Conservation (phyloP, 2,888 invertebrate genomes). For the Coelopa pilipes region DNA sequence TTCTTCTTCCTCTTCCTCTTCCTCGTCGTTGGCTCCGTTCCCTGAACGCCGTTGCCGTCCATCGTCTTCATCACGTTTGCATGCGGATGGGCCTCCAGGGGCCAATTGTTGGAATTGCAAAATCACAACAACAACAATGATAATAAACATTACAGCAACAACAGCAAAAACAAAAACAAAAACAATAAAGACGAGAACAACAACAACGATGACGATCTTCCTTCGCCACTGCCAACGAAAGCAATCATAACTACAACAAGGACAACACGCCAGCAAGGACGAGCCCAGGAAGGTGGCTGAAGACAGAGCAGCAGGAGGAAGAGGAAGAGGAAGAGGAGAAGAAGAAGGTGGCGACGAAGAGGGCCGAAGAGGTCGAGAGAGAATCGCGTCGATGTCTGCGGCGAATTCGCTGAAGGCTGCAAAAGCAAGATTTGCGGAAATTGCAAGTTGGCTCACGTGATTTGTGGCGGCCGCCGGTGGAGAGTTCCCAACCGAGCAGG, state of each 20-base stretch:
- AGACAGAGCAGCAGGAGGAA: neutral
- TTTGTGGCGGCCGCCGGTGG: too few relatives aligned
- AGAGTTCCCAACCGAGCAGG: too few relatives aligned
- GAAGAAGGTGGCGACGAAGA: neutral
- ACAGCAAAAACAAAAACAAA: conserved; percentile 3
- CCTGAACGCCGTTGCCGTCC: neutral
- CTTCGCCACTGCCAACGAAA: neutral
- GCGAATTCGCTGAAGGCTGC: neutral
- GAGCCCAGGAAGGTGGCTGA: neutral
- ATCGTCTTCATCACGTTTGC: conserved; percentile 19
- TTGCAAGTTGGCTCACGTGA: too few relatives aligned
- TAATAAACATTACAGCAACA: neutral
- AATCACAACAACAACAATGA: conserved; percentile 23
- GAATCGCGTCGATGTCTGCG: neutral
- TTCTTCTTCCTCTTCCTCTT: neutral
- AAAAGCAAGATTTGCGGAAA: neutral
- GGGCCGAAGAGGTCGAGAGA: neutral
- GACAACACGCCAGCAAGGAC: neutral
- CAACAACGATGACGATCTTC: neutral
- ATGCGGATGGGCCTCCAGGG: conserved; percentile 29
- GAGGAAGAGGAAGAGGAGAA: neutral
- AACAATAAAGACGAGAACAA: neutral
- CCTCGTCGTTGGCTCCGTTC: neutral
- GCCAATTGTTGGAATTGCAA: conserved; percentile 22
- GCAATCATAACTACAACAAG: conserved; percentile 26